Conservation (phyloP, 2,113 vertebrate genomes). For the Pardalotus punctatus region DNA sequence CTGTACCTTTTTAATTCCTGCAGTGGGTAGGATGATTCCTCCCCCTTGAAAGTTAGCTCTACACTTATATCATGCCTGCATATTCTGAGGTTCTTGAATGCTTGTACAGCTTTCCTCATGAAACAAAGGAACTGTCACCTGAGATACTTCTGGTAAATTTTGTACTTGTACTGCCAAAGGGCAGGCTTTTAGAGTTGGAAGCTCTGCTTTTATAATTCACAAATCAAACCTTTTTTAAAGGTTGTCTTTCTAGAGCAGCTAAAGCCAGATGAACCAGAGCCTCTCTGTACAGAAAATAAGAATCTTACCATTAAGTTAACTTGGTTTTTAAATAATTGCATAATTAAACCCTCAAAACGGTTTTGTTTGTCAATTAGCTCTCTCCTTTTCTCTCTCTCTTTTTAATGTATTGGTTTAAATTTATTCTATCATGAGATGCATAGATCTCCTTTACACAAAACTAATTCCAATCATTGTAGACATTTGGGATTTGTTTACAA, state of each 20-base stretch:
- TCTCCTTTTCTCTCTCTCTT: conserved; percentile 1
- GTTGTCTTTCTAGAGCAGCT: conserved; percentile 21
- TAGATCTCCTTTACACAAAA: conserved; percentile 48
- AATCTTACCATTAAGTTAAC: conserved; percentile 46
- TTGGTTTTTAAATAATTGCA: conserved; percentile 38
- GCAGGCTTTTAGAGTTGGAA: not conserved
- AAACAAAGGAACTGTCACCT: not conserved
- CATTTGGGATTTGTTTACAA: conserved; percentile 68
- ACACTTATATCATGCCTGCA: not conserved
- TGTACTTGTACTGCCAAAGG: not conserved
- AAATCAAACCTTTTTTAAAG: not conserved
- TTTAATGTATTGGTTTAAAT: conserved; percentile 48
- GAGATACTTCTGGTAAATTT: not conserved
- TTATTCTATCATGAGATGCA: conserved; percentile 51
- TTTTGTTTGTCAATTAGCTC: conserved; percentile 34
- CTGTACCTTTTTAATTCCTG: conserved; percentile 44
- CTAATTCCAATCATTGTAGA: conserved; percentile 60
- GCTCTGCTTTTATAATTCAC: conserved; percentile 15
- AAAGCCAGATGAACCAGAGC: conserved; percentile 26
- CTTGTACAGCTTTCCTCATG: conserved; percentile 27
- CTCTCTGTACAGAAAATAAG: conserved; percentile 48
- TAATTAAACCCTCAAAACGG: not conserved
- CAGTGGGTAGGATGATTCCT: conserved; percentile 41
- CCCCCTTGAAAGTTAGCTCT: conserved; percentile 45
- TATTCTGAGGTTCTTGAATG: conserved; percentile 34